Evolutionary conservation across 2,888 invertebrate species (phyloP).

Genomic region (Idaea aversata): DNA sequence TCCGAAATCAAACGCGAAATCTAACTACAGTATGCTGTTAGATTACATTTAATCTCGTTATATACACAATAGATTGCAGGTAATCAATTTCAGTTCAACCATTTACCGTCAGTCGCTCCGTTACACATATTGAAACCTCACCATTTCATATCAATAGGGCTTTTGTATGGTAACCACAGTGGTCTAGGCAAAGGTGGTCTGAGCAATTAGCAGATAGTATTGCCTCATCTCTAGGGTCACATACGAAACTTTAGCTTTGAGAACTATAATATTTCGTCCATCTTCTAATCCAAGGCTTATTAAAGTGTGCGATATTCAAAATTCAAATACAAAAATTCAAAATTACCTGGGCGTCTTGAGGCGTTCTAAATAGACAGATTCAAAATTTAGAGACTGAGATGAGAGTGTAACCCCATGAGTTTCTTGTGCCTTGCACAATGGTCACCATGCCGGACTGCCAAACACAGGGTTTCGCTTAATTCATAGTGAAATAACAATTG

Average conservation of each 20-base stretch:
- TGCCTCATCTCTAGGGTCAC: constrained; percentile 36
- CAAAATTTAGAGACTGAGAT: too few species aligned
- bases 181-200: constrained; percentile 58
- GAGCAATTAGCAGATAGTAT: constrained; percentile 68
- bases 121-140: constrained; percentile 46
- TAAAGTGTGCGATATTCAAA: not conserved
- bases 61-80: constrained; percentile 21
- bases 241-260: constrained; percentile 2
- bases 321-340: not conserved
- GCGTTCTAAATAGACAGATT: too few species aligned
- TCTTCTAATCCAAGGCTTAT: too few species aligned
- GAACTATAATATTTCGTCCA: not conserved
- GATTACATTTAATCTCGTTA: constrained; percentile 10
- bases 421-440: too few species aligned
- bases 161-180: constrained; percentile 65
- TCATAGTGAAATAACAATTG: too few species aligned
- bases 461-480: too few species aligned
- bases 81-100: constrained; percentile 48
- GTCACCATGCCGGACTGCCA: too few species aligned
- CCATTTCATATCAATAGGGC: constrained; percentile 60
- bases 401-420: too few species aligned
- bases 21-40: constrained; percentile 9
- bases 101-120: constrained; percentile 36
- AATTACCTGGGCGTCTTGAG: too few species aligned
- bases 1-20: constrained; percentile 20